Evolutionary conservation across 2,797 vertebrate species (phyloP).

Genomic region (Notolabrus celidotus): DNA sequence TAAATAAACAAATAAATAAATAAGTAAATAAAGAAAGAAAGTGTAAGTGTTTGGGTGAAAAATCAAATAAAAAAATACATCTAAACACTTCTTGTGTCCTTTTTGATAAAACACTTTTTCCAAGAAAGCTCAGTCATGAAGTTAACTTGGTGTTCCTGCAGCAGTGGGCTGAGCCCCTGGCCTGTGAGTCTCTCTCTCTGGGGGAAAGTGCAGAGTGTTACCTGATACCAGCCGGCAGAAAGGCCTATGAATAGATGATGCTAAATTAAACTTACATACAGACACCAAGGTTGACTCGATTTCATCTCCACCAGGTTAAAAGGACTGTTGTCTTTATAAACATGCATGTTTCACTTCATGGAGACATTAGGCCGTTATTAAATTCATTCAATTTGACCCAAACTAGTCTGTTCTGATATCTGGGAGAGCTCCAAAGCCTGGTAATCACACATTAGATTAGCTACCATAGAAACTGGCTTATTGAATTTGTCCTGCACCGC

Average conservation of each 20-base stretch:
- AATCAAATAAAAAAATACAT: too few relatives aligned
- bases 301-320: conserved; percentile 8
- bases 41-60: too few relatives aligned
- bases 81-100: too few relatives aligned
- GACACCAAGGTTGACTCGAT: conserved; percentile 23
- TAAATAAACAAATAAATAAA: too few relatives aligned
- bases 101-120: too few relatives aligned
- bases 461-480: conserved; percentile 1
- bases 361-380: not conserved
- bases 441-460: not conserved
- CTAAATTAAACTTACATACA: conserved; percentile 75
- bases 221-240: conserved; percentile 66
- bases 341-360: not conserved
- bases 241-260: conserved; percentile 74
- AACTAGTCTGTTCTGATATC: not conserved
- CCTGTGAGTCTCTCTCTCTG: conserved; percentile 47
- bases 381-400: not conserved
- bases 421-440: not conserved
- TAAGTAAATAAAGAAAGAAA: too few relatives aligned
- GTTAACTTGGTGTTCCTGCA: not conserved
- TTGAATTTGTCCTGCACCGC: not conserved
- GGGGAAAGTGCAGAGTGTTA: conserved; percentile 73
- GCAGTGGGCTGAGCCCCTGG: not conserved
- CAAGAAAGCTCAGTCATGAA: too few relatives aligned
- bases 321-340: not conserved